Evolutionary conservation across 2,113 vertebrate species (phyloP).

Genomic region (Platycercus adscitus): DNA sequence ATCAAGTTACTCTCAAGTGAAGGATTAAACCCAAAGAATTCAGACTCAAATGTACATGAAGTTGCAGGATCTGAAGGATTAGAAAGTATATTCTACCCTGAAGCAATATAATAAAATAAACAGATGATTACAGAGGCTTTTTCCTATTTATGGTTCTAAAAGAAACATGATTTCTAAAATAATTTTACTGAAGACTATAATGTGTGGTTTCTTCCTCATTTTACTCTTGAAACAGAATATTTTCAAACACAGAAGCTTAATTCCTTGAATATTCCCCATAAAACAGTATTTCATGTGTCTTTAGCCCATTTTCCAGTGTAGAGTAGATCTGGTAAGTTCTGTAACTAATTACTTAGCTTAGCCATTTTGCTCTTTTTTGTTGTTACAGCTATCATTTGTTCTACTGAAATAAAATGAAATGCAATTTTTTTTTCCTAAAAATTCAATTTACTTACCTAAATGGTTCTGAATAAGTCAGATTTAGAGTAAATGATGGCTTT

Average conservation of each 20-base stretch:
- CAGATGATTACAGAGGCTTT: rapidly evolving
- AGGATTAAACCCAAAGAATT: background rate
- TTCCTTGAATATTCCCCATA: background rate
- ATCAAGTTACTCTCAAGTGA: background rate
- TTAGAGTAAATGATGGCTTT: background rate
- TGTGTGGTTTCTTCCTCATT: background rate
- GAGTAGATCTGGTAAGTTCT: background rate
- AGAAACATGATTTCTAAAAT: background rate
- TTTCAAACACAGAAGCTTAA: background rate
- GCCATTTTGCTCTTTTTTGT: background rate
- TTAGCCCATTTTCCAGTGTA: background rate
- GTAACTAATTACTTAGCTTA: background rate
- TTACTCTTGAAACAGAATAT: background rate
- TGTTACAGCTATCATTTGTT: background rate
- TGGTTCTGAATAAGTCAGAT: background rate
- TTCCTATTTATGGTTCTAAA: background rate
- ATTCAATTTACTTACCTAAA: background rate
- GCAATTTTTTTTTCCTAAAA: background rate
- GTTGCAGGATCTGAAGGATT: background rate
- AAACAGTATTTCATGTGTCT: background rate
- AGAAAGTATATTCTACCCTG: background rate
- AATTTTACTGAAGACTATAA: background rate
- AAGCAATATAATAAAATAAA: background rate
- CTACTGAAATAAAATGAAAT: background rate
- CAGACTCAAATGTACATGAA: background rate